Evolutionary conservation across 2,113 vertebrate species (phyloP).

Genomic region (Cyprinus carpio): DNA sequence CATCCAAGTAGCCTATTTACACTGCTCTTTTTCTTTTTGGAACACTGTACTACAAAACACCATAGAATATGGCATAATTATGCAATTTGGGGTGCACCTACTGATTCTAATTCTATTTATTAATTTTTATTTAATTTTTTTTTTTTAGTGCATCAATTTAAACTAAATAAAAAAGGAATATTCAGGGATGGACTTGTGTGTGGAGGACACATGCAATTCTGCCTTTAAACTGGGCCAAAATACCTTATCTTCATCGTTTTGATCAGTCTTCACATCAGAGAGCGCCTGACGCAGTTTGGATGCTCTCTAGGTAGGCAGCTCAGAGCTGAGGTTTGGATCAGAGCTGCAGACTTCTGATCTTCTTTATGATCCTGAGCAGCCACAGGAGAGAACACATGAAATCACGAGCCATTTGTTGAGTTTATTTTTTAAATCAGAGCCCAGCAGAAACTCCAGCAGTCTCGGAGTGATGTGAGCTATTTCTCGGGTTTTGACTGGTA

Average conservation of each 20-base stretch:
- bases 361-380: neutral
- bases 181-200: neutral
- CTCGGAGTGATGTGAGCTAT: conserved; percentile 7
- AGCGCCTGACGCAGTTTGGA: neutral
- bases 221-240: neutral
- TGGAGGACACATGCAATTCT: neutral
- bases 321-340: neutral
- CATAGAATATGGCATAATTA: too few relatives aligned
- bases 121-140: too few relatives aligned
- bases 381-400: conserved; percentile 5
- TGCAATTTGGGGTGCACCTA: too few relatives aligned
- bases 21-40: too few relatives aligned
- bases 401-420: neutral
- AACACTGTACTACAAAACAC: too few relatives aligned
- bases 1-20: too few relatives aligned
- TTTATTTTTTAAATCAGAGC: conserved; percentile 38
- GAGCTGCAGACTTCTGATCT: neutral
- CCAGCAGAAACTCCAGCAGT: conserved; percentile 30
- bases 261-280: neutral
- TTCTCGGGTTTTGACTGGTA: neutral
- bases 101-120: too few relatives aligned
- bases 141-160: too few relatives aligned
- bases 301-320: neutral
- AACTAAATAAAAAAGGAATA: too few relatives aligned
- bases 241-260: neutral